Conservation (phyloP, 2,797 vertebrate genomes). For the Lepus townsendii region DNA sequence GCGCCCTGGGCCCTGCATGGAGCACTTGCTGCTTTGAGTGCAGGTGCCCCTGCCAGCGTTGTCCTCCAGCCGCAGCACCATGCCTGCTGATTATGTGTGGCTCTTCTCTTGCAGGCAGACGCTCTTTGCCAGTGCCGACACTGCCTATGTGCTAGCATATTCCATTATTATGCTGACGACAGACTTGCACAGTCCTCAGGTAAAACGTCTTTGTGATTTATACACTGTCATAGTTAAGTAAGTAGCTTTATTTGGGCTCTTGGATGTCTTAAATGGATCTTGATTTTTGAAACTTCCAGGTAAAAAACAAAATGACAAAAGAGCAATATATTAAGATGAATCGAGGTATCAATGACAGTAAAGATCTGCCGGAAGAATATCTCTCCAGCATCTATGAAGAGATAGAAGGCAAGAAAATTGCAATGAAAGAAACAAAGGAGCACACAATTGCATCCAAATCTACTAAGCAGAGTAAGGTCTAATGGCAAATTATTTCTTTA, state of each 20-base stretch:
- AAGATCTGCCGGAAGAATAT: conserved; percentile 97
- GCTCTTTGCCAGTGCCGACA: conserved; percentile 97
- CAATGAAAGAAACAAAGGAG: conserved; percentile 98
- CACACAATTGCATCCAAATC: conserved; percentile 95
- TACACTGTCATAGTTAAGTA: not conserved
- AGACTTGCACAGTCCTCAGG: conserved; percentile 98
- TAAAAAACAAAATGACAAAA: conserved; percentile 99
- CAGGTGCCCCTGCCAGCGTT: fast-evolving
- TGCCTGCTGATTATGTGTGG: not conserved
- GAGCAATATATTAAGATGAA: conserved; percentile 99
- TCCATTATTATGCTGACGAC: conserved; percentile 99
- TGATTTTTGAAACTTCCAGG: conserved; percentile 87
- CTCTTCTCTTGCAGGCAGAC: conserved; percentile 92
- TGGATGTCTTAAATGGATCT: conserved; percentile 12
- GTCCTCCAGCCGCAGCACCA: no score
- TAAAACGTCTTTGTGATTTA: conserved; percentile 79
- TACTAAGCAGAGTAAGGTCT: conserved; percentile 95
- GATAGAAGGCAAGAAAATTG: conserved; percentile 98
- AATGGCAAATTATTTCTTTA: conserved; percentile 19
- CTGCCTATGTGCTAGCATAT: conserved; percentile 97
- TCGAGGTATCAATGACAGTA: conserved; percentile 97
- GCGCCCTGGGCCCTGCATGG: not conserved
- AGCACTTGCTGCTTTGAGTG: not conserved
- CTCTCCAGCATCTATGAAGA: conserved; percentile 97
- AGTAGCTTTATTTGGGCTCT: not conserved